A percentile compares a stretch with the other conserved stretches of the same genome.
Evolutionary conservation across 2,113 vertebrate species (phyloP).

Genomic region (Phyllostomus hastatus): DNA sequence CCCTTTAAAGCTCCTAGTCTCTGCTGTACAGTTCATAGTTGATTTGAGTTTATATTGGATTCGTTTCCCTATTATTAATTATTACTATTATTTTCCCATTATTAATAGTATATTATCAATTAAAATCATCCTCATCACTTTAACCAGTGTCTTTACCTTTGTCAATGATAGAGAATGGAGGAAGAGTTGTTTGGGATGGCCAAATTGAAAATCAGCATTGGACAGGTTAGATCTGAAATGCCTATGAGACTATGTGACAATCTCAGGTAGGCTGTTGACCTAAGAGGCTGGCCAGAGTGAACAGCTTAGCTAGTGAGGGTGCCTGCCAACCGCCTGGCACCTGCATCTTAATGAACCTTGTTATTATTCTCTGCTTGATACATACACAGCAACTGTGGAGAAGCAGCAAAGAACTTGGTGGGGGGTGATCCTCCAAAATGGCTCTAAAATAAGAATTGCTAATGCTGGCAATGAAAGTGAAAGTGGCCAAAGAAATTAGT

Average conservation of each 20-base stretch:
- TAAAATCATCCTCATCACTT: background rate
- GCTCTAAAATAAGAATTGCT: background rate
- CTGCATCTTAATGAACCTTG: background rate
- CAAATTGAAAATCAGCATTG: background rate
- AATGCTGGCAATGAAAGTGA: background rate
- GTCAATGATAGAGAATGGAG: background rate
- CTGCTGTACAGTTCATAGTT: background rate
- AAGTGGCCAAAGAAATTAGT: background rate
- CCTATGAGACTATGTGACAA: background rate
- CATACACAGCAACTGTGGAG: background rate
- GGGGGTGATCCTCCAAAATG: background rate
- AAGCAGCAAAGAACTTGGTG: background rate
- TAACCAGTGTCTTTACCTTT: background rate
- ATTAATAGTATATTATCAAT: background rate
- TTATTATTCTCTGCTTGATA: background rate
- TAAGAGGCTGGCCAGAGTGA: background rate
- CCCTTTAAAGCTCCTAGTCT: background rate
- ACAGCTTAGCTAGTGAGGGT: background rate
- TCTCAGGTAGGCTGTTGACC: background rate
- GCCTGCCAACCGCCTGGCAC: background rate
- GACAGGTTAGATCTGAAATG: background rate
- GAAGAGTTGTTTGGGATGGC: background rate
- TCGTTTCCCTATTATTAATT: background rate
- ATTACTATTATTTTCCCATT: background rate
- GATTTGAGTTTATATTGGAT: background rate